Base-by-base conservation (phyloP, 2,113 vertebrate genomes). In the Chaenocephalus aceratus region DNA sequence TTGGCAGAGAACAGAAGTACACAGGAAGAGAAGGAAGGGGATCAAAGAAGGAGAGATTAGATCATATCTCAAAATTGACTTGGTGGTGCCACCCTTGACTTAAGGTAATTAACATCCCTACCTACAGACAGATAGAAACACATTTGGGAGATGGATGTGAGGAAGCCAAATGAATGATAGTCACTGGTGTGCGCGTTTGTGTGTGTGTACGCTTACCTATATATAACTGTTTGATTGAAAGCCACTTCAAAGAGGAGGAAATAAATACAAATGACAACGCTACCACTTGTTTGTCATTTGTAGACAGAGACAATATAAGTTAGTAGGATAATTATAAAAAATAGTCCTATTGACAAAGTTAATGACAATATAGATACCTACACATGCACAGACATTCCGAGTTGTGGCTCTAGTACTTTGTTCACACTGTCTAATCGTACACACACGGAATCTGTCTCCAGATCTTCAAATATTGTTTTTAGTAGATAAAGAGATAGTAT, bases 31-130 rank as follows among this genome's bases (percentile, higher is more conserved):
- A 81, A 58, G 69, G 77, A 86, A 74, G 21, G 70, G 13, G 62
- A 83, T 88, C 77, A 89, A 89, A 92, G 88, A 54, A 48, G 57
- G n/a, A 64, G 76, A 91, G 92, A 90, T 93, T 91, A 90, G 84
- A 92, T 90, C 34, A 56, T 86, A 89, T 90, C 91, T 90, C 75
- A 73, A 88, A 90, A 90, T 80, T 86, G 89, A 80, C 82, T 82
- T 54, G 75, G 67, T 83, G 84, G 87, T 89, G 89, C 89, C 90
- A 79, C 82, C 60, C 70, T 82, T 79, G 77, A 87, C 80, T 90
- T 90, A 63, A 83, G 86, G 88, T 92, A 88, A 92, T 91, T 87
- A 89, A 75, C 82, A 75, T 57, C 67, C 57, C 45, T 67, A 80
- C 69, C 72, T 45, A 58, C 69, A 79, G 58, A 86, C 62, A 75